A percentile compares a stretch with the other conserved stretches of the same genome.
phyloP scores from a whole-genome alignment of 2,888 invertebrate genomes.

The Caprella mutica region DNA sequence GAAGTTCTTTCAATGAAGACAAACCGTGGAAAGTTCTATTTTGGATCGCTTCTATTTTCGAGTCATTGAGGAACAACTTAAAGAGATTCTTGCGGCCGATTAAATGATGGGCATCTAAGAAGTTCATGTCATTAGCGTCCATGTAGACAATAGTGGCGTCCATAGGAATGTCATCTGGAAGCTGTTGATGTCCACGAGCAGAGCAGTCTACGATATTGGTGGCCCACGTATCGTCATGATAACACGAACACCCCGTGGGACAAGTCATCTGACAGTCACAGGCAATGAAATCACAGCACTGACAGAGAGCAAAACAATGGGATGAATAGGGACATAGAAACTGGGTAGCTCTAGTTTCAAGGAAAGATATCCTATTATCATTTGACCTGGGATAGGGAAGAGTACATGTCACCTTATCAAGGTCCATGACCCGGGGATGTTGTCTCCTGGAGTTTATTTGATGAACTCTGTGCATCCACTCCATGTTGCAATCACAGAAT shows the following conservation, averaged over 20 bases:
- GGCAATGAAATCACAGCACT: slow-evolving; percentile 92
- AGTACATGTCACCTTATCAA: slow-evolving; percentile 76
- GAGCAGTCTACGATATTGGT: slow-evolving; percentile 88
- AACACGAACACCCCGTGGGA: slow-evolving; percentile 84
- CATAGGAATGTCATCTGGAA: slow-evolving; percentile 81
- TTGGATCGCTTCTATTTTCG: slow-evolving; percentile 68
- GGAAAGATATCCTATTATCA: slow-evolving; percentile 23
- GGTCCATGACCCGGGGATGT: slow-evolving; percentile 77
- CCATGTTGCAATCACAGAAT: slow-evolving; percentile 34
- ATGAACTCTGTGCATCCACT: slow-evolving; percentile 66
- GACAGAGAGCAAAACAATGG: slow-evolving; percentile 86
- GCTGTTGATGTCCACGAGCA: slow-evolving; percentile 61
- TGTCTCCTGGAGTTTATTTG: slow-evolving; percentile 67
- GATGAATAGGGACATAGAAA: slow-evolving; percentile 85
- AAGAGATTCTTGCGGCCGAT: slow-evolving; percentile 81
- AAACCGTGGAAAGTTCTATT: slow-evolving; percentile 85
- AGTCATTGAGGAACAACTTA: slow-evolving; percentile 76
- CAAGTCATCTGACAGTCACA: slow-evolving; percentile 97
- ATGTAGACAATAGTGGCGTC: slow-evolving; percentile 89
- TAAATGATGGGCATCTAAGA: slow-evolving; percentile 76
- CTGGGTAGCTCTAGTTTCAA: slow-evolving; percentile 71
- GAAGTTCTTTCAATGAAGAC: slow-evolving; percentile 62
- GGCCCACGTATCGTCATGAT: slow-evolving; percentile 86
- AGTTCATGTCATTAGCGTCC: slow-evolving; percentile 79
- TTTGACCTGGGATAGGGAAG: slow-evolving; percentile 61